A percentile compares a stretch with the other conserved stretches of the same genome.
These are phyloP conservation scores for Oceanodroma tethys DNA, from an alignment of 2,113 vertebrate genomes.

Conservation along the genomic window DNA sequence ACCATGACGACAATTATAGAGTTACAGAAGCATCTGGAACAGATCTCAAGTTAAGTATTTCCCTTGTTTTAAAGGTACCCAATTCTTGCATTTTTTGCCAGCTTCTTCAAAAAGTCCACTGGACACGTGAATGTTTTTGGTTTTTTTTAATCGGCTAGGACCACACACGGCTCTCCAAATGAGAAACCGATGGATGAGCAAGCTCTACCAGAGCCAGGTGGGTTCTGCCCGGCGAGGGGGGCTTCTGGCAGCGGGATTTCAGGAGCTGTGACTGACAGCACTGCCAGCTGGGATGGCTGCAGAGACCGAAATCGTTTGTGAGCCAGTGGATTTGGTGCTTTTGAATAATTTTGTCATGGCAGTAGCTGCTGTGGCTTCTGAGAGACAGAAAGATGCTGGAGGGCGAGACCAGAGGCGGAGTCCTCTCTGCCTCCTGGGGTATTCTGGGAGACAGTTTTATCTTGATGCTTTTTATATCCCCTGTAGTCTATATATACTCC, in stretches of 20 bases:
- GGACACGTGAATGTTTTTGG: rapidly evolving
- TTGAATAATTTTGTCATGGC: background rate
- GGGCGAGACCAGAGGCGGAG: background rate
- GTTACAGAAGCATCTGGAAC: slow-evolving; percentile 25
- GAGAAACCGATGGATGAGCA: background rate
- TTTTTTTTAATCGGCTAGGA: background rate
- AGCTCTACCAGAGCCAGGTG: background rate
- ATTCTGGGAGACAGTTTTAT: background rate
- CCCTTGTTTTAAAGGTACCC: background rate
- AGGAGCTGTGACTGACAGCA: background rate
- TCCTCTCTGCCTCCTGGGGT: background rate
- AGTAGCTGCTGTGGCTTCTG: background rate
- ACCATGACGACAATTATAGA: background rate
- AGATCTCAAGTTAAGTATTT: background rate
- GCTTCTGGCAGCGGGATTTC: background rate
- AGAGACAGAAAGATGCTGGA: background rate
- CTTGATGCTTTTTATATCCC: background rate
- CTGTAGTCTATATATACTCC: background rate
- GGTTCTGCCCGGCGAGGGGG: background rate
- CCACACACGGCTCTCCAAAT: background rate
- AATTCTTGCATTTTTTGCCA: background rate
- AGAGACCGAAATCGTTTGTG: rapidly evolving
- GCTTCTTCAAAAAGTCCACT: background rate
- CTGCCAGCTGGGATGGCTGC: background rate
- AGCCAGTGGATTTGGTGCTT: background rate